Conservation (phyloP, 2,113 vertebrate species). For the Tetrax tetrax region DNA sequence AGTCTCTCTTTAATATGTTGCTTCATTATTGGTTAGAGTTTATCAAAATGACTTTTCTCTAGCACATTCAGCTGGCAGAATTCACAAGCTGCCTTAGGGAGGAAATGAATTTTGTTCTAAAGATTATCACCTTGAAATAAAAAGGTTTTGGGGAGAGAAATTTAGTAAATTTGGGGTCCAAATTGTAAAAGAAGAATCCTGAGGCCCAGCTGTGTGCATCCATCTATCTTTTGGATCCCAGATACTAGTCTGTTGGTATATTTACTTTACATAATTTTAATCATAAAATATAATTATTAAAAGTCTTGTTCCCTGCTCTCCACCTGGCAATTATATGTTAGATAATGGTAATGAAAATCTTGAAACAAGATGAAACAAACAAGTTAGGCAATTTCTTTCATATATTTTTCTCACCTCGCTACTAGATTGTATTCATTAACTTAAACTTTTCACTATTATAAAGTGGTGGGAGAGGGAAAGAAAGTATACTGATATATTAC, state of each 20-base stretch:
- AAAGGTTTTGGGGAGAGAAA: neutral
- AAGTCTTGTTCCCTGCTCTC: neutral
- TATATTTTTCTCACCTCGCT: too few species aligned
- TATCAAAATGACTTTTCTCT: neutral
- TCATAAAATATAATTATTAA: neutral
- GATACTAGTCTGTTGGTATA: neutral
- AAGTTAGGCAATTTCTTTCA: neutral
- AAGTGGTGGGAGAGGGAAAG: neutral
- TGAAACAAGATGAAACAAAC: rapidly evolving
- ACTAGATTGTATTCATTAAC: neutral
- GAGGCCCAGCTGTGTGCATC: neutral
- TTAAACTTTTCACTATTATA: neutral
- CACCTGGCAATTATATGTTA: neutral
- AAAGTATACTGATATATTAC: neutral
- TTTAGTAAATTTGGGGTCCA: neutral
- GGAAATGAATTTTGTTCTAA: neutral
- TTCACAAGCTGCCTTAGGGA: neutral
- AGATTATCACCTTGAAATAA: neutral
- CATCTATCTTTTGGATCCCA: neutral
- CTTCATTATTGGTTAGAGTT: neutral
- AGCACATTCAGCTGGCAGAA: neutral
- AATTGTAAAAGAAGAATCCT: neutral
- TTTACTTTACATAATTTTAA: neutral
- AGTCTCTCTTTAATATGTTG: neutral
- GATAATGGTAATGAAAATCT: neutral